phyloP scores from a whole-genome alignment of 2,888 invertebrate genomes.

The Agrotis ipsilon region DNA sequence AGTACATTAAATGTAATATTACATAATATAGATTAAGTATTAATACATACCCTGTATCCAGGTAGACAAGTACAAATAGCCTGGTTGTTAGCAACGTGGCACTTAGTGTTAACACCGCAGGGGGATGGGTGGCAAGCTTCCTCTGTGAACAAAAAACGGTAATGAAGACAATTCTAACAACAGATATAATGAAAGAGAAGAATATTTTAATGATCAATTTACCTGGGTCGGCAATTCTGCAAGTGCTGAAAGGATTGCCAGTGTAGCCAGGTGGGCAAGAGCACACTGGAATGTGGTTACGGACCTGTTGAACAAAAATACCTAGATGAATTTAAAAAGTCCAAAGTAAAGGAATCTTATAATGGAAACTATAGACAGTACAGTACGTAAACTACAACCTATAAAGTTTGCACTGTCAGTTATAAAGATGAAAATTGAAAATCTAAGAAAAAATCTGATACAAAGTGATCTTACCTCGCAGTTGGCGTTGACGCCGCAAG shows the following conservation, averaged over 20 bases:
- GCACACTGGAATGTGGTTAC: slow-evolving; percentile 95
- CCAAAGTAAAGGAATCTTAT: no score
- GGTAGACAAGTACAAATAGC: slow-evolving; percentile 95
- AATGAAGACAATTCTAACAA: not conserved
- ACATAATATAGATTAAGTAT: no score
- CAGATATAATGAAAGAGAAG: no score
- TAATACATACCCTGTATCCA: slow-evolving; percentile 91
- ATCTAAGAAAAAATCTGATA: no score
- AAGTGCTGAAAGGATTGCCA: slow-evolving; percentile 94
- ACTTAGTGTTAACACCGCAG: slow-evolving; percentile 95
- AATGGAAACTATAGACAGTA: no score
- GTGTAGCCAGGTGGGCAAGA: slow-evolving; percentile 95
- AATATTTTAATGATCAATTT: slow-evolving; percentile 22
- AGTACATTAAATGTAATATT: no score
- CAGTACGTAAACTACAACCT: no score
- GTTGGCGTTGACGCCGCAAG: slow-evolving; percentile 94
- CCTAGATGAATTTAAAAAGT: not conserved
- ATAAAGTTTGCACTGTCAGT: no score
- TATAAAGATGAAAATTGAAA: no score
- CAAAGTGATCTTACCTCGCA: slow-evolving; percentile 92
- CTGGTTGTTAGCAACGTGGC: slow-evolving; percentile 94
- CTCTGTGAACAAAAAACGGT: slow-evolving; percentile 87
- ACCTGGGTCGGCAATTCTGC: slow-evolving; percentile 95
- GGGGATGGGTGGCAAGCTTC: slow-evolving; percentile 96
- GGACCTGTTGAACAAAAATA: slow-evolving; percentile 80